phyloP scores from a whole-genome alignment of 2,113 vertebrate species.

The Mirza zaza region DNA sequence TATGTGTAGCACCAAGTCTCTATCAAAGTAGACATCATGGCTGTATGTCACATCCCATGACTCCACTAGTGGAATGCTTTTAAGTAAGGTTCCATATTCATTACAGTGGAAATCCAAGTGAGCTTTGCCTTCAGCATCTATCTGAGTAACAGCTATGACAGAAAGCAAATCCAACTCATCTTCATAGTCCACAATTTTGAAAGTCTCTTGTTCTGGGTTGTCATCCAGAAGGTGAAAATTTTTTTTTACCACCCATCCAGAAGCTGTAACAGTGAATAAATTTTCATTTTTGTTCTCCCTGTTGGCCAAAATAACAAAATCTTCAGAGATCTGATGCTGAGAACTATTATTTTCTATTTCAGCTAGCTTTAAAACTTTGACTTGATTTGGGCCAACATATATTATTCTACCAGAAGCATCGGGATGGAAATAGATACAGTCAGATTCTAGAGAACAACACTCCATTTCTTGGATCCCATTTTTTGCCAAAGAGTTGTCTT shows the following conservation, averaged over 20 bases:
- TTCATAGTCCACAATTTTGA: conserved; percentile 95
- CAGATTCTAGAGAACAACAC: too few relatives aligned
- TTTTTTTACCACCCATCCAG: conserved; percentile 93
- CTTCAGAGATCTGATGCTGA: conserved; percentile 87
- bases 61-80: conserved; percentile 90
- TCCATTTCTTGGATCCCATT: too few relatives aligned
- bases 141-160: conserved; percentile 91
- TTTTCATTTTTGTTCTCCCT: conserved; percentile 84
- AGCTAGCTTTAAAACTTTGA: conserved; percentile 91
- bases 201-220: conserved; percentile 95
- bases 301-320: conserved; percentile 90
- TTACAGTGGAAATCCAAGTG: conserved; percentile 93
- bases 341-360: conserved; percentile 84
- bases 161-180: conserved; percentile 96
- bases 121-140: conserved; percentile 89
- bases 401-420: too few relatives aligned
- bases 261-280: conserved; percentile 91
- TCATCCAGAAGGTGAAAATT: conserved; percentile 92
- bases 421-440: too few relatives aligned
- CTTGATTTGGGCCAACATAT: too few relatives aligned
- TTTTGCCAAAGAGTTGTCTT: conserved; percentile 92
- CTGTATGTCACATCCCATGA: conserved; percentile 97
- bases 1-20: conserved; percentile 94
- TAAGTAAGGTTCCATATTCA: conserved; percentile 89
- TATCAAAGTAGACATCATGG: conserved; percentile 94